A percentile compares a stretch with the other conserved stretches of the same genome.
Conservation (phyloP, 2,888 invertebrate genomes). For the Slavum lentiscoides region DNA sequence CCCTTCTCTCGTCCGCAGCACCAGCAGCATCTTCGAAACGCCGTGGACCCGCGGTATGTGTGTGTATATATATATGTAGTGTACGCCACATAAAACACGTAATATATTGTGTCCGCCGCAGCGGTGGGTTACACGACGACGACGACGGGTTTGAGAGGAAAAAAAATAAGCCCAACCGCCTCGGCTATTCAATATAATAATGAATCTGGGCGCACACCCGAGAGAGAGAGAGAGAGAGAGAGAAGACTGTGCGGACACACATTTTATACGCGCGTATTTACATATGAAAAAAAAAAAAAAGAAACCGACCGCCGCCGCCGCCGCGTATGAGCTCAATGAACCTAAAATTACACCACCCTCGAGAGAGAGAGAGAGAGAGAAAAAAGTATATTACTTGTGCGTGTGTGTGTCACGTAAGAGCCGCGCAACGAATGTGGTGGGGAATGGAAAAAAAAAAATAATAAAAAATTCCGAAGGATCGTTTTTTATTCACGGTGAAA, state of each 20-base stretch:
- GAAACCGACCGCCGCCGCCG: conserved; percentile 11
- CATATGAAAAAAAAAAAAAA: conserved; percentile 46
- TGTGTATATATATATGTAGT: too few species aligned
- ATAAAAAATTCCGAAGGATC: background rate
- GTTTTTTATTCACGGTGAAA: too few species aligned
- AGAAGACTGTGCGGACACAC: conserved; percentile 14
- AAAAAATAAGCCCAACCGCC: conserved; percentile 26
- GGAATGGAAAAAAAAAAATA: too few species aligned
- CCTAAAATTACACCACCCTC: background rate
- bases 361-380: background rate
- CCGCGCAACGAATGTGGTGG: too few species aligned
- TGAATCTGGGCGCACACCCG: too few species aligned
- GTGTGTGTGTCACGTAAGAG: too few species aligned
- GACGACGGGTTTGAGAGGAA: conserved; percentile 35
- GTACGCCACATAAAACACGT: background rate
- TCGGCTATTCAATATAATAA: conserved; percentile 49
- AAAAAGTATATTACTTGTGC: too few species aligned
- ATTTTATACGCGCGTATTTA: conserved; percentile 20
- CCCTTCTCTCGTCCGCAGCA: background rate
- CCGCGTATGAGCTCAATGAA: conserved; percentile 39
- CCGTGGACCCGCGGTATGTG: background rate
- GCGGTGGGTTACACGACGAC: conserved; percentile 37
- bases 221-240: too few species aligned
- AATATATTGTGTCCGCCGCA: conserved; percentile 11
- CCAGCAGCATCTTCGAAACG: background rate